These are phyloP conservation scores for Microtus ochrogaster DNA, from an alignment of 2,113 vertebrate species.

Conservation along the genomic window DNA sequence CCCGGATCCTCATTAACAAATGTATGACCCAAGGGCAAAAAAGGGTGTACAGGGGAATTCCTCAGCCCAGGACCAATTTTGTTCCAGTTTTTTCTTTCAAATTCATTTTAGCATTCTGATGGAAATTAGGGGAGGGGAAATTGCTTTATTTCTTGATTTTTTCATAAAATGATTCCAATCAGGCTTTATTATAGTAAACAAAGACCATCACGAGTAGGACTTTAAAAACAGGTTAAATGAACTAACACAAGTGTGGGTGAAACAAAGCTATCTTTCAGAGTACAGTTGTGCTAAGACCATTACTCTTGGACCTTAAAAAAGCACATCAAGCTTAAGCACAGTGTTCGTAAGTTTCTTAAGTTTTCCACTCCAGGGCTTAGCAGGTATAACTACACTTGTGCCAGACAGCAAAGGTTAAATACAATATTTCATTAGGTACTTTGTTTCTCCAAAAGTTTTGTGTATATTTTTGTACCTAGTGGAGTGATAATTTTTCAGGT, in stretches of 20 bases:
- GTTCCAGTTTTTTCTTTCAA: background rate
- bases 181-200: slow-evolving; percentile 11
- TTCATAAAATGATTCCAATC: slow-evolving; percentile 12
- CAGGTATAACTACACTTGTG: background rate
- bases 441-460: background rate
- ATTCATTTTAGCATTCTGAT: background rate
- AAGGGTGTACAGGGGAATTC: background rate
- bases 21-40: background rate
- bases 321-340: background rate
- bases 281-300: background rate
- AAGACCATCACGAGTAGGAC: background rate
- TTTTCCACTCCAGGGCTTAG: background rate
- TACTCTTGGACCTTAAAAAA: background rate
- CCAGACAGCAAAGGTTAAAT: background rate
- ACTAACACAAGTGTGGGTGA: background rate
- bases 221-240: background rate
- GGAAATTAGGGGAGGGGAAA: background rate
- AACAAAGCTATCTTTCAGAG: background rate
- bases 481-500: background rate
- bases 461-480: background rate
- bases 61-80: background rate
- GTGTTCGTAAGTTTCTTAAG: background rate
- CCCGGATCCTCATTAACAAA: background rate
- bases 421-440: background rate
- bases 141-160: slow-evolving; percentile 2